Percentiles rank a stretch among this genome's conserved stretches.
These are phyloP conservation scores for Spisula subtruncata DNA, from an alignment of 2,888 invertebrate species.

Conservation along the genomic window DNA sequence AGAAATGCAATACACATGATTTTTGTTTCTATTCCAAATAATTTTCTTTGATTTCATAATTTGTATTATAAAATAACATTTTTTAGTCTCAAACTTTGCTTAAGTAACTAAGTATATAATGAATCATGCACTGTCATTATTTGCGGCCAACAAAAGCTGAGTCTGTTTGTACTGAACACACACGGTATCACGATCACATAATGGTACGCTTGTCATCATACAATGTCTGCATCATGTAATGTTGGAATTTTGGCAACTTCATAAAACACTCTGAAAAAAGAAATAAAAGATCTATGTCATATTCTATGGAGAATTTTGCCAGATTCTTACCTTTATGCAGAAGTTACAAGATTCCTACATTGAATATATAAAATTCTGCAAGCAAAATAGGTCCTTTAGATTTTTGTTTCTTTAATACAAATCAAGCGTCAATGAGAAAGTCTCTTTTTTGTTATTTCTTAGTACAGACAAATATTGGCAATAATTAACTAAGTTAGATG, in stretches of 20 bases:
- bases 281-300: background rate
- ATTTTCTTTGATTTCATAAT: background rate
- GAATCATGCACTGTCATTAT: background rate
- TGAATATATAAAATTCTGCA: too few species aligned
- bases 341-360: too few species aligned
- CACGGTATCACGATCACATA: background rate
- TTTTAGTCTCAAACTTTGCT: background rate
- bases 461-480: too few species aligned
- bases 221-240: constrained; percentile 72
- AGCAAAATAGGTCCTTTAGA: too few species aligned
- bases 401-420: too few species aligned
- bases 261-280: constrained; percentile 92
- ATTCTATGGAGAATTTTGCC: too few species aligned
- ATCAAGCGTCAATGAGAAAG: too few species aligned
- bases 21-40: background rate
- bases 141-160: background rate
- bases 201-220: constrained; percentile 43
- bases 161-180: background rate
- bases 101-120: background rate
- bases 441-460: too few species aligned
- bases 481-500: too few species aligned
- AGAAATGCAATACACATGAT: background rate
- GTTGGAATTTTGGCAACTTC: constrained; percentile 95
- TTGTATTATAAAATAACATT: background rate
- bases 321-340: too few species aligned